Evolutionary conservation across 2,888 invertebrate genomes (phyloP), one percentile per base, ranked within the genome.

Genomic region (Kryphioiulus occultus): DNA sequence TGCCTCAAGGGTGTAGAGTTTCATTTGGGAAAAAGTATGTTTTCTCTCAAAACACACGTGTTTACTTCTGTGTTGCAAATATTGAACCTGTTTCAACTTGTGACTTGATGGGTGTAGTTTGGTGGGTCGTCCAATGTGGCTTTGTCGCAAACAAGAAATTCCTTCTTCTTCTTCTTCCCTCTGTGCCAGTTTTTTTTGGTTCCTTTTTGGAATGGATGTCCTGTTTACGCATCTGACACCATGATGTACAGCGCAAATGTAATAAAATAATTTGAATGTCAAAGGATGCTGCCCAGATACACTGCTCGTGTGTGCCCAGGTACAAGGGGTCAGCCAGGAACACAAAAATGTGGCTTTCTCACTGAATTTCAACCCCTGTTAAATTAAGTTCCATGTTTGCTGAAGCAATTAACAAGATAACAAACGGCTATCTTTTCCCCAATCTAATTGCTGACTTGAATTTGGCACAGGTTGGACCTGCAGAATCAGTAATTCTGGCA

Each of bases 191-290:
- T 59, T n/a, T n/a, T 59, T 59, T 59, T 59, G 7, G 22, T 59
- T 59, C 22, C 22, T 59, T n/a, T n/a, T 59, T 59, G 1, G n/a
- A n/a, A 59, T n/a, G 59, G 59, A 59, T 59, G 59, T n/a, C 59
- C n/a, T 59, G 19, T 19, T 59, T n/a, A n/a, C n/a, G 59, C n/a
- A n/a, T 39, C n/a, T 59, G 59, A 59, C 59, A 59, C 19, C 22
- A n/a, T 1, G n/a, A n/a, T 59, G 59, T n/a, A 59, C 19, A 59
- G 59, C n/a, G n/a, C 19, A 59, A 19, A 19, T n/a, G 59, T 59
- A 59, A 59, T 59, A 59, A 59, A 59, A 59, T 59, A 59, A 59
- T 59, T 59, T 59, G 9, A 59, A 59, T 59, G 19, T 59, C n/a
- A 59, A 59, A 59, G 59, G 59, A 59, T n/a, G 19, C n/a, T 3